Evolutionary conservation across 2,888 invertebrate species (phyloP).

Genomic region (Noctua janthina): DNA sequence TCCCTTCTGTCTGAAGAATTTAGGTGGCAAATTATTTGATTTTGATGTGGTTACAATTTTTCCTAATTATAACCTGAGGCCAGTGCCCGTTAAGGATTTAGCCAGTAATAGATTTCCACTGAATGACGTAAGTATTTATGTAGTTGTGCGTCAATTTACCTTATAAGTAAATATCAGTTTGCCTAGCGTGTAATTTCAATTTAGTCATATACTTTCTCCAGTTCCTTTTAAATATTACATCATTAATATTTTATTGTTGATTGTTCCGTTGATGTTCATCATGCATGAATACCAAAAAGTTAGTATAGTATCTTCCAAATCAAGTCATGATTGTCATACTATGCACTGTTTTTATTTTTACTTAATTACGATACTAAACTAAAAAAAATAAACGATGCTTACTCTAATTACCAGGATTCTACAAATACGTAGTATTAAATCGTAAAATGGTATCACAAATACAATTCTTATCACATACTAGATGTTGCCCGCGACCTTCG

Average conservation of each 20-base stretch:
- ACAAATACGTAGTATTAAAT: background rate
- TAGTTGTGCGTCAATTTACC: background rate
- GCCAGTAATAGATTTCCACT: background rate
- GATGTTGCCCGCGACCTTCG: too few relatives aligned
- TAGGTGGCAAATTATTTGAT: background rate
- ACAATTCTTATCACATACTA: background rate
- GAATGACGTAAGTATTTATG: background rate
- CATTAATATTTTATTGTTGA: background rate
- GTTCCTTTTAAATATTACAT: background rate
- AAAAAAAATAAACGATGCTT: background rate
- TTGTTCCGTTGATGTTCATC: background rate
- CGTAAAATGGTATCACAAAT: background rate
- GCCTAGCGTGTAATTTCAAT: background rate
- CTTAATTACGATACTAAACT: background rate
- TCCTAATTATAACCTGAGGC: background rate
- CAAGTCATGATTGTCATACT: background rate
- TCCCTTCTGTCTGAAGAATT: too few relatives aligned
- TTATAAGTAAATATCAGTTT: background rate
- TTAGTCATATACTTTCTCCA: background rate
- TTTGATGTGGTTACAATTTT: background rate
- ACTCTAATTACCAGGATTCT: background rate
- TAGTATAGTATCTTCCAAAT: background rate
- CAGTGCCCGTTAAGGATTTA: background rate
- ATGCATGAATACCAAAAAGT: background rate
- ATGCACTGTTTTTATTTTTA: background rate